A percentile compares a stretch with the other conserved stretches of the same genome.
These are phyloP conservation scores for Lysandra coridon DNA, from an alignment of 2,888 invertebrate species.

Conservation along the genomic window DNA sequence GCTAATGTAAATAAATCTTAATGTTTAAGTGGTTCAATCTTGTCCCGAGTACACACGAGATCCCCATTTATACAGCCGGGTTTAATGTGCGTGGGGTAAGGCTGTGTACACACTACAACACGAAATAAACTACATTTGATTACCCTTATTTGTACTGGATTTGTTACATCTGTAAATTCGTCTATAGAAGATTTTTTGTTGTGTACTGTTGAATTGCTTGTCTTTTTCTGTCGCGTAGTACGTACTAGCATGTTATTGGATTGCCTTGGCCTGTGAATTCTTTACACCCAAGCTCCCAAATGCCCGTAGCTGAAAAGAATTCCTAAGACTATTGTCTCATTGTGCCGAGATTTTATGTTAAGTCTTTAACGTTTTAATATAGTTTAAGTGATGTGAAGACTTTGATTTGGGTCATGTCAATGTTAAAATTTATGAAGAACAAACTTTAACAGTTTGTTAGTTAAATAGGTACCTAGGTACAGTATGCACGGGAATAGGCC, in stretches of 20 bases:
- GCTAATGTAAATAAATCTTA: conserved; percentile 38
- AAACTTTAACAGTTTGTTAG: no score
- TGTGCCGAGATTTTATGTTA: not conserved
- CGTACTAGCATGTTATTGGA: conserved; percentile 39
- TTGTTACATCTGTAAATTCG: not conserved
- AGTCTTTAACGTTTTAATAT: not conserved
- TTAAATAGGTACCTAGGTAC: no score
- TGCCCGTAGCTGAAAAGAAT: conserved; percentile 20
- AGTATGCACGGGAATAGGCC: no score
- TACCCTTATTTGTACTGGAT: not conserved
- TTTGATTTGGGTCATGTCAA: not conserved
- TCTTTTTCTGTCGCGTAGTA: conserved; percentile 12
- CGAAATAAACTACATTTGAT: not conserved
- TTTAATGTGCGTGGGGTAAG: conserved; percentile 38
- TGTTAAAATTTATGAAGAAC: not conserved
- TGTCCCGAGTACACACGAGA: conserved; percentile 38
- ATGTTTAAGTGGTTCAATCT: conserved; percentile 38
- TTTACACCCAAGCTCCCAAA: conserved; percentile 39
- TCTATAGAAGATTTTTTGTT: not conserved
- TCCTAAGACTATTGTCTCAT: not conserved
- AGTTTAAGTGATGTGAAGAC: not conserved
- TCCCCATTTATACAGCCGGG: conserved; percentile 37
- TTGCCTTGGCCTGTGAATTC: conserved; percentile 40
- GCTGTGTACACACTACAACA: not conserved
- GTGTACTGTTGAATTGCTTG: not conserved